Conservation (phyloP, 2,888 invertebrate genomes). For the Pandemis corylana region DNA sequence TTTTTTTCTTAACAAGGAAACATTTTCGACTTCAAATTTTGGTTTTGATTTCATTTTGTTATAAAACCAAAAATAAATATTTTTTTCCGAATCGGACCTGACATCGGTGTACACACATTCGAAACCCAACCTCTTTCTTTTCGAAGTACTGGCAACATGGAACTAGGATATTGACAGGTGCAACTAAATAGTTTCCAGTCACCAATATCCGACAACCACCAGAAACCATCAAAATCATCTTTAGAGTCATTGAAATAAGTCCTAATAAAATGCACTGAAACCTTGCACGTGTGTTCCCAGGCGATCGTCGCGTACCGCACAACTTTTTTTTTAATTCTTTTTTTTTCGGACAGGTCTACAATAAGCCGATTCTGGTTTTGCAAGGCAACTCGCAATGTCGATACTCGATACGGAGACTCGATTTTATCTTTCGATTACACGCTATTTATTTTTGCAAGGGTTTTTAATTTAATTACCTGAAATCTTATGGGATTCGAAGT, state of each 20-base stretch:
- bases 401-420: conserved; percentile 70
- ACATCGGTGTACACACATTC: no score
- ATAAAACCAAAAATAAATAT: no score
- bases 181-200: conserved; percentile 70
- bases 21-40: no score
- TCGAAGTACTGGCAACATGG: conserved; percentile 41
- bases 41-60: no score
- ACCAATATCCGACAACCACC: conserved; percentile 60
- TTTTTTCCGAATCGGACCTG: no score
- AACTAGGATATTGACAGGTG: conserved; percentile 76
- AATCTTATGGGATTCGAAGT: background rate
- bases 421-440: conserved; percentile 60
- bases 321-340: conserved; percentile 61
- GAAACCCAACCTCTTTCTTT: no score
- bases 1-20: no score
- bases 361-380: conserved; percentile 81
- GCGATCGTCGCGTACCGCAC: conserved; percentile 73
- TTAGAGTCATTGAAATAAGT: conserved; percentile 61
- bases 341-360: conserved; percentile 79
- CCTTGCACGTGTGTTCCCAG: conserved; percentile 75
- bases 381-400: conserved; percentile 77
- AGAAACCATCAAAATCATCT: conserved; percentile 55
- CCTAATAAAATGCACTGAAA: conserved; percentile 55
- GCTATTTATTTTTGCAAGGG: conserved; percentile 42
- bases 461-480: conserved; percentile 24